phyloP scores from a whole-genome alignment of 2,888 invertebrate genomes.

The Cabera pusaria region DNA sequence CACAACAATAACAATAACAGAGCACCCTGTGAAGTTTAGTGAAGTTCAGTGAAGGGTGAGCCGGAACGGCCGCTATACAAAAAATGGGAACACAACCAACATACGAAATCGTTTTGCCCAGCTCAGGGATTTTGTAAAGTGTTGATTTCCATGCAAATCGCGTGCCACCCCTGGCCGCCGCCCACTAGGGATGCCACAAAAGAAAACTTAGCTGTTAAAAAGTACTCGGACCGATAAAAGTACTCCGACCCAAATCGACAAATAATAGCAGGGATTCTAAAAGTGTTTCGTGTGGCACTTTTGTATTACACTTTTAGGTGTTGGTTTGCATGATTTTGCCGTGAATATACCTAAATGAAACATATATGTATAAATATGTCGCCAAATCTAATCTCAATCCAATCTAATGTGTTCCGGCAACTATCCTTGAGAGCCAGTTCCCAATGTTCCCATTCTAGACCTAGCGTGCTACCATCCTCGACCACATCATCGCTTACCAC shows the following conservation, averaged over 20 bases:
- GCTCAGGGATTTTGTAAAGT: slow-evolving; percentile 25
- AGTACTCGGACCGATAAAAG: slow-evolving; percentile 10
- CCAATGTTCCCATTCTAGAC: no score
- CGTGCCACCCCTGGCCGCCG: slow-evolving; percentile 16
- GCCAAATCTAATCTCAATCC: no score
- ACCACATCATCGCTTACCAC: no score
- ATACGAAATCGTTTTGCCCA: slow-evolving; percentile 25
- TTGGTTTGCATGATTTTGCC: no score
- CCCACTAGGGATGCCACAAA: slow-evolving; percentile 17
- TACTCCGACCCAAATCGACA: slow-evolving; percentile 15
- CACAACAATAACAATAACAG: slow-evolving; percentile 21
- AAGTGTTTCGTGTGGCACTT: no score
- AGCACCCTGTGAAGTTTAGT: slow-evolving; percentile 8
- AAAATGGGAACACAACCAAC: slow-evolving; percentile 15
- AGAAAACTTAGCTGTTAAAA: slow-evolving; percentile 9
- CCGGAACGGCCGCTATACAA: slow-evolving; percentile 15
- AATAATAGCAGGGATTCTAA: slow-evolving; percentile 17
- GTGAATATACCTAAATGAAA: no score
- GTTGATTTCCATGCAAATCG: slow-evolving; percentile 31
- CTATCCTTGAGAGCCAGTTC: no score
- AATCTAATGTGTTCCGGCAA: no score
- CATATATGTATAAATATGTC: no score
- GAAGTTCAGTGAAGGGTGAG: slow-evolving; percentile 7
- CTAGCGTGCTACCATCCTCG: no score
- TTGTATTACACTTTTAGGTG: no score